These are phyloP conservation scores for Bothrops jararaca DNA, from an alignment of 2,113 vertebrate genomes.

Conservation along the genomic window DNA sequence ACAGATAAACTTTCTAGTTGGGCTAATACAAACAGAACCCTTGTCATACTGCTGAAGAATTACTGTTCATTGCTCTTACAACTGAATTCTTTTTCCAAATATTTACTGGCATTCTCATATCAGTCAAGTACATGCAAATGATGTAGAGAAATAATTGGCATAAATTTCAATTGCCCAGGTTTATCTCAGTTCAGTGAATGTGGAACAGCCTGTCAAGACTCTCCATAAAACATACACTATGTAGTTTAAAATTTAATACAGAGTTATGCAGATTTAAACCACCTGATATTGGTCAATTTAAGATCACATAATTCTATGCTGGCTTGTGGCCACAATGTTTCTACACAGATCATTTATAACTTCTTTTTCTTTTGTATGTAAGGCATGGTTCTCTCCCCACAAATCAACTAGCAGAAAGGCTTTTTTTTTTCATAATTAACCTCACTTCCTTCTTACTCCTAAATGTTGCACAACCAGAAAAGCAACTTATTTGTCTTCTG, in stretches of 20 bases:
- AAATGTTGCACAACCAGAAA: not conserved
- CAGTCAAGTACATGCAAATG: not conserved
- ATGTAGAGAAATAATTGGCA: not conserved
- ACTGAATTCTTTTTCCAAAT: slow-evolving; percentile 1
- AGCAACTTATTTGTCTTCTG: not conserved
- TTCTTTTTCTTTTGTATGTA: not conserved
- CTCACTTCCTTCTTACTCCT: not conserved
- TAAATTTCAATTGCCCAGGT: not conserved
- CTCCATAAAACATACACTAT: not conserved
- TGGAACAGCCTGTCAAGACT: not conserved
- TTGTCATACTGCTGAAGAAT: not conserved
- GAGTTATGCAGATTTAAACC: not conserved
- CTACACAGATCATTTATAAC: not conserved
- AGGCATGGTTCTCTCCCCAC: not conserved
- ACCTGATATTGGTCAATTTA: not conserved
- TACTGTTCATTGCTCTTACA: not conserved
- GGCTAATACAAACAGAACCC: not conserved
- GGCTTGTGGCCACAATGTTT: not conserved
- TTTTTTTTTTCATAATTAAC: not conserved
- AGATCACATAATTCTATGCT: not conserved
- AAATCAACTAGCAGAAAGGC: not conserved
- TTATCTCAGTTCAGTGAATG: not conserved
- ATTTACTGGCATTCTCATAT: not conserved
- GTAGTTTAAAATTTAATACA: not conserved
- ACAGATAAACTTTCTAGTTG: not conserved